Evolutionary conservation across 2,888 invertebrate species (phyloP), one percentile per base, ranked within the genome.

Genomic region (Hedychridium roseum): DNA sequence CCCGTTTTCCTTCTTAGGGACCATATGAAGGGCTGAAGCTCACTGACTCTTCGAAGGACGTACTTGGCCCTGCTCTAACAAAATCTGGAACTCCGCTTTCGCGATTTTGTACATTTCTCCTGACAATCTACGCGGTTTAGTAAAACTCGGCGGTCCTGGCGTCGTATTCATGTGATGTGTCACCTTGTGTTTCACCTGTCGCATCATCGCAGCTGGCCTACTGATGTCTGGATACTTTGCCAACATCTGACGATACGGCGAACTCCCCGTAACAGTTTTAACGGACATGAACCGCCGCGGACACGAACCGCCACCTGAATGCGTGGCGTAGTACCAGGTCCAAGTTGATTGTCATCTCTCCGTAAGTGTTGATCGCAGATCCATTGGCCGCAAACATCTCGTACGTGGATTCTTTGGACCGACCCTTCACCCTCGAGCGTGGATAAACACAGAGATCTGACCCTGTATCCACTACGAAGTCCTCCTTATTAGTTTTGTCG

Each of bases 341-440:
- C 1, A 74, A 34, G 2, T 48, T 41, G 1, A 69, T 31, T 1
- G 54, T 47, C 2, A 50, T 44, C 4, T 39, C 54, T 1, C 73
- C 74, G 48, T 71, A 75, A 0, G 73, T 76, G 1, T 53, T 27
- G 4, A 76, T 74, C 0, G 31, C 15, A 0, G 70, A 50, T 4
- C 69, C 67, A 38, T 77, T 76, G 0, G 71, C 73, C 7, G 74
- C 75, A 37, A 40, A 62, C 1, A 75, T 45, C 28, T 58, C 48
- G 41, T 68, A 75, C 20, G 20, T 9, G 0, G 66, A 54, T 23
- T 55, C 20, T 53, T 52, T 27, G 5, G 54, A 53, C 17, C 50
- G 48, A 2, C 57, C 53, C n/a, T 45, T 44, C 9, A 68, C 40
- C 3, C 36, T 3, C n/a, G 48, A 40, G 9, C 43, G 42, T 1